Evolutionary conservation across 1,140 invertebrate species (phyloP).

Genomic region (Papilio polytes): DNA sequence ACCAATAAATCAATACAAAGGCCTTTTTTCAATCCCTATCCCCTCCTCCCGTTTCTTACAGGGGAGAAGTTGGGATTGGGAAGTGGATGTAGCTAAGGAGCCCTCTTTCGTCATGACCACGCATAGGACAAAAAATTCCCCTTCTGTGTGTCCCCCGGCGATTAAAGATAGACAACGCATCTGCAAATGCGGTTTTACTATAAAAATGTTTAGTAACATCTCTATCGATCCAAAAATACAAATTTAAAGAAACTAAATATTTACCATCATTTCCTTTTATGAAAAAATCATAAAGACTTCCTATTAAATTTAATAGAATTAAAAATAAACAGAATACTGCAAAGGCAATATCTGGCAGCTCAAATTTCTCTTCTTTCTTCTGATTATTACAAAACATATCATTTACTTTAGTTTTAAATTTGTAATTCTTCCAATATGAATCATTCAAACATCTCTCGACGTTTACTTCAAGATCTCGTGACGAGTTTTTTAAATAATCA

Average conservation of each 20-base stretch:
- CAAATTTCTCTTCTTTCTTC: constrained; percentile 17
- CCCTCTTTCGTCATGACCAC: too few species aligned
- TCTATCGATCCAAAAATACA: too few species aligned
- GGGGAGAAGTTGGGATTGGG: too few species aligned
- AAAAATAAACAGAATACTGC: constrained; percentile 38
- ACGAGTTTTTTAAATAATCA: constrained; percentile 23
- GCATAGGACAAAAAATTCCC: too few species aligned
- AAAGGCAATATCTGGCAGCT: constrained; percentile 42
- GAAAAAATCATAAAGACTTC: constrained; percentile 44
- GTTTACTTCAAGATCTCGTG: constrained; percentile 36
- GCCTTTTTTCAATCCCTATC: too few species aligned
- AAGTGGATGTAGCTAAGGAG: too few species aligned
- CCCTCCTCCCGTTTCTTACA: too few species aligned
- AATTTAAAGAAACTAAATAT: not conserved
- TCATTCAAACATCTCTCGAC: constrained; percentile 50
- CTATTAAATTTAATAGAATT: constrained; percentile 40
- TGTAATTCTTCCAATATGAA: constrained; percentile 42
- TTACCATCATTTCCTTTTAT: not conserved
- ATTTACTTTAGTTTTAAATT: constrained; percentile 43
- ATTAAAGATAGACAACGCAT: too few species aligned
- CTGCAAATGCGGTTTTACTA: too few species aligned
- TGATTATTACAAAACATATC: constrained; percentile 41
- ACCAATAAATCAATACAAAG: too few species aligned
- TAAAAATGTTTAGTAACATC: too few species aligned
- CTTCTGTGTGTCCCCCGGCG: too few species aligned